Evolutionary conservation across 2,888 invertebrate species (phyloP).

Genomic region (Cheilosia grossa): DNA sequence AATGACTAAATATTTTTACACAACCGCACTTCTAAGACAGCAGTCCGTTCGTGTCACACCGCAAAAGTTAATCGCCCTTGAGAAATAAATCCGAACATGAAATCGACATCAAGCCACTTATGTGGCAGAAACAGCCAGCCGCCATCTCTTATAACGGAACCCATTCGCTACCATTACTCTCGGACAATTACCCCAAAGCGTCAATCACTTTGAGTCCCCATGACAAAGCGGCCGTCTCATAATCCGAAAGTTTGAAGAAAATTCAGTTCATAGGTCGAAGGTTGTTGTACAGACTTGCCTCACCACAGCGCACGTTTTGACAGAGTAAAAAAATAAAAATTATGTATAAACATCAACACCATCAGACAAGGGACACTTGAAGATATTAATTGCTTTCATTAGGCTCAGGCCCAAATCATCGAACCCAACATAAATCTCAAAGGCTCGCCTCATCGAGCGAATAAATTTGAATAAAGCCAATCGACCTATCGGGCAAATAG

Average conservation of each 20-base stretch:
- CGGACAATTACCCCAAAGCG: conserved; percentile 51
- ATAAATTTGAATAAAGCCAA: conserved; percentile 66
- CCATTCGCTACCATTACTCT: conserved; percentile 30
- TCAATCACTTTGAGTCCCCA: conserved; percentile 32
- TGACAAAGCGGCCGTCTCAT: conserved; percentile 1
- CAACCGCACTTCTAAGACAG: too few relatives aligned
- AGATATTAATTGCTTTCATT: conserved; percentile 56
- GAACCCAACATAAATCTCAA: conserved; percentile 44
- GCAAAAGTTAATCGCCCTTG: too few relatives aligned
- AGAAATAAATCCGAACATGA: too few relatives aligned
- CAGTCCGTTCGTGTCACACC: too few relatives aligned
- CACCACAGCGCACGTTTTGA: background rate
- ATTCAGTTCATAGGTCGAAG: conserved; percentile 37
- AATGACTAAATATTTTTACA: too few relatives aligned
- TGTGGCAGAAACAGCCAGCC: too few relatives aligned
- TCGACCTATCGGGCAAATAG: conserved; percentile 41
- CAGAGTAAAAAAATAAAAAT: background rate
- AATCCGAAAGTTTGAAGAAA: conserved; percentile 25
- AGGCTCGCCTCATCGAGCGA: conserved; percentile 22
- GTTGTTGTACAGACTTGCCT: conserved; percentile 18
- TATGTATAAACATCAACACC: background rate
- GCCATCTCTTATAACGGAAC: conserved; percentile 6
- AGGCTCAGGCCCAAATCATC: conserved; percentile 34
- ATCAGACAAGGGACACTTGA: conserved; percentile 11
- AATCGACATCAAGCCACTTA: too few relatives aligned